Base-by-base conservation (phyloP, 2,888 invertebrate genomes). In the Xestia xanthographa region DNA sequence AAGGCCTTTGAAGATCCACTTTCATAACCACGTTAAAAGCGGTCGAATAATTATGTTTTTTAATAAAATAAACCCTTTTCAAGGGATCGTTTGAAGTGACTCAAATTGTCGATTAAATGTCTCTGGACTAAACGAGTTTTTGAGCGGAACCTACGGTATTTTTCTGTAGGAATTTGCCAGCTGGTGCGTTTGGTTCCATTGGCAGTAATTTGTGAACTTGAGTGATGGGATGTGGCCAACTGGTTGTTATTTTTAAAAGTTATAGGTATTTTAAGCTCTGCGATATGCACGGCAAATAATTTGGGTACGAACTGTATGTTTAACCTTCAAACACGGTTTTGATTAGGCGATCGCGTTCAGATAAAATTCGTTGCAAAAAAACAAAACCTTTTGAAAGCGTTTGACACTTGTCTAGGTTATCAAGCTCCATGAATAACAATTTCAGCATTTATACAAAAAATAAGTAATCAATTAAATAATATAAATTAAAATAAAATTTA, bases 21-120 rank as follows among this genome's bases (percentile, higher is more conserved):
- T 86, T 86, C 83, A 88, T 91, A 91, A 91, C 88, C 88, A 88
- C 86, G 86, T 91, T 89, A 89, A 86, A 85, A 81, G 86, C 83
- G 86, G 87, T 85, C 83, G 88, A 91, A 89, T 92, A 90, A 92
- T 92, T 92, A 92, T 89, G 90, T 91, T 90, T 90, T 90, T 90
- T 90, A 91, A 91, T 91, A 89, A 91, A 90, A 92, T 91, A 90
- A 91, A 91, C 90, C 90, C 90, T 84, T 88, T 80, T 65, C 38
- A 83, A 83, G 74, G 72, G 83, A 72, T n/a, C 87, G 88, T 91
- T 92, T 90, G 91, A 92, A 92, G 88, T 87, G 82, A 84, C 86
- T 90, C 87, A 90, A 92, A 90, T 91, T 88, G 90, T 87, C 90
- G 89, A 88, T 90, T 90, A 90, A 87, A 83, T 76, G 83, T 79